Base-by-base conservation (phyloP, 2,113 vertebrate genomes). In the Cathartes aura region DNA sequence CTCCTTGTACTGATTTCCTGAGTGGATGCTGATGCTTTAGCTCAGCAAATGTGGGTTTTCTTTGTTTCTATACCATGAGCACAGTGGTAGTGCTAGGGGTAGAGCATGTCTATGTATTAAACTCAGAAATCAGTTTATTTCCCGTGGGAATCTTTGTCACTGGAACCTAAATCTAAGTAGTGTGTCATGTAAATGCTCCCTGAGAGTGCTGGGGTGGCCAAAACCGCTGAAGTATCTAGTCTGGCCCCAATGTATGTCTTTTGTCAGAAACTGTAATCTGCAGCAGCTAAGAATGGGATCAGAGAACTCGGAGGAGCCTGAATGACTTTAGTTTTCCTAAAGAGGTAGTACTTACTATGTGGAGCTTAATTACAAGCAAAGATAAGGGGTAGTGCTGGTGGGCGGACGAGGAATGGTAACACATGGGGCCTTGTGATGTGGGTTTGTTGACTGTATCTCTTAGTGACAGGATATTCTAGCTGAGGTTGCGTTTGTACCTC, bases 371-470 rank as follows among this genome's bases (percentile, higher is more conserved):
- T 45, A 38, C 9, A 29, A 59, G 86, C 36, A 17, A 8, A 13
- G 85, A 11, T 64, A n/a, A 56, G 87, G 55, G 27, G 20, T 16
- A 26, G 2, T 2, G 43, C 11, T 0, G 12, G 29, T 20, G 79
- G 21, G 45, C 12, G 67, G 66, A 9, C 1, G 12, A 86, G 75
- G 93, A 48, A 15, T 60, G 38, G 38, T 18, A 38, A 1, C 2
- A 3, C 29, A 3, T 9, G 11, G 9, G 66, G 62, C 75, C 55
- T 26, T 82, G 60, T 78, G 87, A 20, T 80, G 76, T 63, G 87
- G 72, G n/a, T 97, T 94, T 97, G 97, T 96, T 97, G 94, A 78
- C 50, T 27, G 32, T 1, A 64, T 96, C 93, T 56, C 96, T 50
- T 95, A 34, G 97, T 74, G 91, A 97, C 97, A 2, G 73, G 76